These are phyloP conservation scores for Bombylius major DNA, from an alignment of 2,888 invertebrate genomes.

Conservation along the genomic window DNA sequence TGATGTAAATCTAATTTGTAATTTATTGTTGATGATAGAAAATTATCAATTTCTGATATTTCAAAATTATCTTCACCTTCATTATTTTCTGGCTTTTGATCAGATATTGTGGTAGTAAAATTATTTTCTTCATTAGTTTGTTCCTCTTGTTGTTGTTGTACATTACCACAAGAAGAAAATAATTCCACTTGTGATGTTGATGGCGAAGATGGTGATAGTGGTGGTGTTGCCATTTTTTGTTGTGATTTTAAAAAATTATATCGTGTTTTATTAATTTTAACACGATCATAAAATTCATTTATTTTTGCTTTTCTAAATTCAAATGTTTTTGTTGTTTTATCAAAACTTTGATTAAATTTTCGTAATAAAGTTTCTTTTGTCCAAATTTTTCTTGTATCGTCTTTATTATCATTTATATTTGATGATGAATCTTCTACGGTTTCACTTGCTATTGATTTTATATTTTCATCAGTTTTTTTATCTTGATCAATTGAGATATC, in stretches of 20 bases:
- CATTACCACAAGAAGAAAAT: no score
- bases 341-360: conserved; percentile 4
- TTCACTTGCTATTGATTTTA: neutral
- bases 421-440: no score
- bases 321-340: conserved; percentile 1
- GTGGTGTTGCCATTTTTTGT: conserved; percentile 1
- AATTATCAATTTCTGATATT: conserved; percentile 4
- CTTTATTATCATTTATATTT: no score
- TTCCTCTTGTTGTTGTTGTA: no score
- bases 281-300: conserved; percentile 15
- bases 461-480: neutral
- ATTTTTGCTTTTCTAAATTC: conserved; percentile 10
- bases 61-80: neutral
- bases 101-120: neutral
- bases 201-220: neutral
- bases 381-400: neutral
- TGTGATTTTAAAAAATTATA: conserved; percentile 4
- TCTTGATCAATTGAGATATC: neutral
- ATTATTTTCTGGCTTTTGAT: neutral
- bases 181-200: neutral
- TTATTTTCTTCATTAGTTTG: neutral
- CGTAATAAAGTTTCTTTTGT: neutral
- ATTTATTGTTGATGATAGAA: neutral
- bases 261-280: conserved; percentile 9
- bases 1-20: conserved; percentile 2